A percentile compares a stretch with the other conserved stretches of the same genome.
phyloP scores from a whole-genome alignment of 2,113 vertebrate genomes.

The Sinocyclocheilus maitianheensis region DNA sequence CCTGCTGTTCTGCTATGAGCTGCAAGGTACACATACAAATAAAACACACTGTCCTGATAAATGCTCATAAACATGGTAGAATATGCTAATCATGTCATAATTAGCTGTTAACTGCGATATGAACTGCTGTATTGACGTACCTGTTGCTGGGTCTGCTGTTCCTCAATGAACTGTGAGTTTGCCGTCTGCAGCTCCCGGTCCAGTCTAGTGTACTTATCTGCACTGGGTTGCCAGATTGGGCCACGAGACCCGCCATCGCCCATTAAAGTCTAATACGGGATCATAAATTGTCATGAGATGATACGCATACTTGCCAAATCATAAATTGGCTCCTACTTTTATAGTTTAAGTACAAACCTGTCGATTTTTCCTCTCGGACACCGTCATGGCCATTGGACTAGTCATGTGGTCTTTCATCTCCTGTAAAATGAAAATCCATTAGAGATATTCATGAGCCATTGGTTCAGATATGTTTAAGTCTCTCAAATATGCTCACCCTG shows the following conservation, averaged over 20 bases:
- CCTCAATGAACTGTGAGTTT: slow-evolving; percentile 92
- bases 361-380: slow-evolving; percentile 84
- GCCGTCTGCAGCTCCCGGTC: slow-evolving; percentile 86
- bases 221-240: slow-evolving; percentile 78
- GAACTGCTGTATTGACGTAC: slow-evolving; percentile 66
- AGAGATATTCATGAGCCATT: not conserved
- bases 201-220: slow-evolving; percentile 82
- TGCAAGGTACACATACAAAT: slow-evolving; percentile 63
- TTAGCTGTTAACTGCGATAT: not conserved
- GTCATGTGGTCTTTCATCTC: slow-evolving; percentile 98
- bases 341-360: slow-evolving; percentile 78
- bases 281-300: not conserved
- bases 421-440: slow-evolving; percentile 67
- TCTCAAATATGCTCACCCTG: slow-evolving; percentile 77
- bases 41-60: not conserved
- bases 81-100: not conserved
- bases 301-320: not conserved
- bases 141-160: slow-evolving; percentile 94
- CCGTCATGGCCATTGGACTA: slow-evolving; percentile 78
- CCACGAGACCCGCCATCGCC: slow-evolving; percentile 79
- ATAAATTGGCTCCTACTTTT: not conserved
- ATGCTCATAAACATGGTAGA: not conserved
- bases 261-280: slow-evolving; percentile 75
- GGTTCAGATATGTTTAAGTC: not conserved
- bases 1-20: slow-evolving; percentile 94